Conservation (phyloP, 2,797 vertebrate species). For the Crax fasciolata region DNA sequence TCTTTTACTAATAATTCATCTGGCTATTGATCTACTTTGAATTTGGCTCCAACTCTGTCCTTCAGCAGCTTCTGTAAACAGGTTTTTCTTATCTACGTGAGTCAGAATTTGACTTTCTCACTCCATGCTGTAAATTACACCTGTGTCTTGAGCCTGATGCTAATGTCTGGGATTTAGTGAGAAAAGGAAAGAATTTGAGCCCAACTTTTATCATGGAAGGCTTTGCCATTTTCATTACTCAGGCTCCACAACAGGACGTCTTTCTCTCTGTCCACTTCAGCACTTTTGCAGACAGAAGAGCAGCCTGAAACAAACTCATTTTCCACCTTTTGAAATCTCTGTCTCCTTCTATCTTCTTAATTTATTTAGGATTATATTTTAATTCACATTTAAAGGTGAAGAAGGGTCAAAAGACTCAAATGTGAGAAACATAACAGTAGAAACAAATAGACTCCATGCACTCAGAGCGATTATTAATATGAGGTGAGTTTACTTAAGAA, state of each 20-base stretch:
- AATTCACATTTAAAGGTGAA: not conserved
- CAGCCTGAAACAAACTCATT: not conserved
- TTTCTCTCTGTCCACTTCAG: not conserved
- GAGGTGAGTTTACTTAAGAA: slow-evolving; percentile 28
- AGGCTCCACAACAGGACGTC: not conserved
- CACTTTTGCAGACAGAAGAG: not conserved
- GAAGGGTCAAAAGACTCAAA: not conserved
- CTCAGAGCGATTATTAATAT: not conserved
- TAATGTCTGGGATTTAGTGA: slow-evolving; percentile 8
- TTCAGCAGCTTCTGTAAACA: slow-evolving; percentile 37
- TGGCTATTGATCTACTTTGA: slow-evolving; percentile 26
- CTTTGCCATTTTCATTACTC: slow-evolving; percentile 14
- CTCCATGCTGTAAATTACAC: slow-evolving; percentile 23
- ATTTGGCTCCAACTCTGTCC: slow-evolving; percentile 30
- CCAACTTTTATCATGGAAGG: not conserved
- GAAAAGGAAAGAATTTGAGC: slow-evolving; percentile 18
- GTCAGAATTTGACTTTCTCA: not conserved
- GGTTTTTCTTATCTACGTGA: not conserved
- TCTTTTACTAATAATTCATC: slow-evolving; percentile 17
- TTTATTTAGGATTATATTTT: not conserved
- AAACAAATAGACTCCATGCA: not conserved
- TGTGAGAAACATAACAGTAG: not conserved
- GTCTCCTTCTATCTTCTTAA: not conserved
- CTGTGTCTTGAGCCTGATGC: not conserved
- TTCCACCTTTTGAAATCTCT: not conserved